Evolutionary conservation across 2,888 invertebrate species (phyloP).

Genomic region (Lepidonotus clava): DNA sequence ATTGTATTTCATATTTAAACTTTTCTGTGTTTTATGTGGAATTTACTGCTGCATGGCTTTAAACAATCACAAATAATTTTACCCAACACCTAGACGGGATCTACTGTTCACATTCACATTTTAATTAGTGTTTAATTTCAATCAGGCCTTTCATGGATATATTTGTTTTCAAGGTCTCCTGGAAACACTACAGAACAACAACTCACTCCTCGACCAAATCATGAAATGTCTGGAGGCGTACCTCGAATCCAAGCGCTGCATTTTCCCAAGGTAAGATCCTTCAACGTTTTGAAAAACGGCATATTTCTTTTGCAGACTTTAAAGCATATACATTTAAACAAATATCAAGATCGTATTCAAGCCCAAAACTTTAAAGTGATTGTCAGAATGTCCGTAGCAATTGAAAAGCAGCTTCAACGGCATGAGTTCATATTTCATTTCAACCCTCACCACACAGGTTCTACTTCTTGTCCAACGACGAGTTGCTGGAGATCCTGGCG

Average conservation of each 20-base stretch:
- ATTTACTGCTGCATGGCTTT: too few relatives aligned
- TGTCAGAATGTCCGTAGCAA: too few relatives aligned
- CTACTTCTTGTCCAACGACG: slow-evolving; percentile 94
- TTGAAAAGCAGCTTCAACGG: too few relatives aligned
- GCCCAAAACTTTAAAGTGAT: too few relatives aligned
- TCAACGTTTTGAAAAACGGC: not conserved
- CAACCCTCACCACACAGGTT: slow-evolving; percentile 85
- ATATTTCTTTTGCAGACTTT: not conserved
- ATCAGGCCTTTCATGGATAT: not conserved
- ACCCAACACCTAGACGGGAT: too few relatives aligned
- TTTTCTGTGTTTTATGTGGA: too few relatives aligned
- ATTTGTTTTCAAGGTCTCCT: slow-evolving; percentile 79
- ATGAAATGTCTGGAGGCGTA: slow-evolving; percentile 94
- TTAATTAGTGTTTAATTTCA: not conserved
- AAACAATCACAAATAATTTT: too few relatives aligned
- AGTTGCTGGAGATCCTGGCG: slow-evolving; percentile 92
- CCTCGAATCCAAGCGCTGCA: slow-evolving; percentile 91
- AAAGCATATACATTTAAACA: not conserved
- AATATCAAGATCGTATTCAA: not conserved
- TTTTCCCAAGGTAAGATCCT: slow-evolving; percentile 85
- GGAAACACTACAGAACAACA: slow-evolving; percentile 82
- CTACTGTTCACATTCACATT: not conserved
- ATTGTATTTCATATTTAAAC: too few relatives aligned
- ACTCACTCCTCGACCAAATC: slow-evolving; percentile 91
- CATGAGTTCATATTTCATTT: too few relatives aligned